These are phyloP conservation scores for Ataeniobius toweri DNA, from an alignment of 2,797 vertebrate genomes.

Conservation along the genomic window DNA sequence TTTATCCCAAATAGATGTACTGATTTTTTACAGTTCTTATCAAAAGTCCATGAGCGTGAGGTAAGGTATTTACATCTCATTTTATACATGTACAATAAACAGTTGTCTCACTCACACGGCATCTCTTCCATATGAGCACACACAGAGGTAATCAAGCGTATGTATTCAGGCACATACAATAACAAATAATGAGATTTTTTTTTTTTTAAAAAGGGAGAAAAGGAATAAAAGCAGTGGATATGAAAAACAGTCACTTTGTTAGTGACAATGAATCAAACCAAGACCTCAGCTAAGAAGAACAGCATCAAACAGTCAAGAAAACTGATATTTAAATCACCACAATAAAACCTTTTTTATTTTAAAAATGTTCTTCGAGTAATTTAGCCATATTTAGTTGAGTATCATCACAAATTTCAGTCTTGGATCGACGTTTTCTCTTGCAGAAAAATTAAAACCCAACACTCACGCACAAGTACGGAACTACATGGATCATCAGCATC, in stretches of 20 bases:
- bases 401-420: slow-evolving; percentile 41
- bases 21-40: slow-evolving; percentile 74
- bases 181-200: slow-evolving; percentile 65
- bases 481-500: slow-evolving; percentile 68
- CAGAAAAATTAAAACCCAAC: slow-evolving; percentile 49
- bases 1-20: slow-evolving; percentile 77
- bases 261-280: slow-evolving; percentile 48
- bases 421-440: slow-evolving; percentile 57
- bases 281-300: slow-evolving; percentile 55
- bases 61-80: slow-evolving; percentile 78
- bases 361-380: slow-evolving; percentile 41
- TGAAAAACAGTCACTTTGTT: slow-evolving; percentile 46
- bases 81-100: slow-evolving; percentile 76
- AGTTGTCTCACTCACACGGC: slow-evolving; percentile 58
- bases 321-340: slow-evolving; percentile 38
- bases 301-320: slow-evolving; percentile 61
- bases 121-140: slow-evolving; percentile 67
- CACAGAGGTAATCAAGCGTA: slow-evolving; percentile 84
- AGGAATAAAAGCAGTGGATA: slow-evolving; percentile 49
- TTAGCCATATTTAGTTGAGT: slow-evolving; percentile 40
- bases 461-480: slow-evolving; percentile 58
- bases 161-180: slow-evolving; percentile 82
- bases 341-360: slow-evolving; percentile 39
- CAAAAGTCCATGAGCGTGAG: slow-evolving; percentile 81
- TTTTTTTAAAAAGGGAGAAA: slow-evolving; percentile 26